Base-by-base conservation (phyloP, 1,140 invertebrate species). In the Drosophila bifasciata region DNA sequence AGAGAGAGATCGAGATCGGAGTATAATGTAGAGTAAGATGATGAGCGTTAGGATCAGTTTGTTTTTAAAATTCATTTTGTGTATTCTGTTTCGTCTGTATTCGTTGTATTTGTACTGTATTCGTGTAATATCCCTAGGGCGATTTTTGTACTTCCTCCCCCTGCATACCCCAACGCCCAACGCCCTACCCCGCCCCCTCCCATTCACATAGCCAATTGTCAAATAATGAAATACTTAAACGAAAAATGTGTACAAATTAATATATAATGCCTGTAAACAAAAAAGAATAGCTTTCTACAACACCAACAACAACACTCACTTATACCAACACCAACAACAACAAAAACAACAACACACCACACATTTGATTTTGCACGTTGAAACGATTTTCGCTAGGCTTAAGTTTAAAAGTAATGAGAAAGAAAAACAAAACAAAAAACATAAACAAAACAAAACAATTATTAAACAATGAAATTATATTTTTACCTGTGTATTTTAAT, bases 401-500 rank as follows among this genome's bases (percentile, higher is more conserved):
- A 85, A 61, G 76, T 84, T 83, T 44, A 52, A 77, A 36, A 36
- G 32, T 36, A 36, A 36, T 36, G 32, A 36, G 11, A 36, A 36
- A 36, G n/a, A 32, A 32, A 36, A 36, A 36, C 19, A 66, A 66
- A 68, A 43, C 32, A 59, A 60, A 56, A 45, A 56, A 72, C 70
- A 49, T 66, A 59, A 61, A 36, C 49, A 67, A 64, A 71, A 55
- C 23, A 64, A 73, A 83, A 76, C 50, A 67, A 79, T 83, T 83
- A 84, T 85, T 70, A 77, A 85, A 86, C 60, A 85, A 86, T 85
- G 81, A 85, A 85, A 86, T 85, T 85, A 86, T 86, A 86, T 86
- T 85, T 86, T 81, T 85, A 85, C 81, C 81, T 85, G 81, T 81
- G 83, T 85, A 85, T 86, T 85, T 85, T 85, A 85, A 86, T 86